Conservation (phyloP, 2,888 invertebrate genomes). For the Phoenoteleia sp. region DNA sequence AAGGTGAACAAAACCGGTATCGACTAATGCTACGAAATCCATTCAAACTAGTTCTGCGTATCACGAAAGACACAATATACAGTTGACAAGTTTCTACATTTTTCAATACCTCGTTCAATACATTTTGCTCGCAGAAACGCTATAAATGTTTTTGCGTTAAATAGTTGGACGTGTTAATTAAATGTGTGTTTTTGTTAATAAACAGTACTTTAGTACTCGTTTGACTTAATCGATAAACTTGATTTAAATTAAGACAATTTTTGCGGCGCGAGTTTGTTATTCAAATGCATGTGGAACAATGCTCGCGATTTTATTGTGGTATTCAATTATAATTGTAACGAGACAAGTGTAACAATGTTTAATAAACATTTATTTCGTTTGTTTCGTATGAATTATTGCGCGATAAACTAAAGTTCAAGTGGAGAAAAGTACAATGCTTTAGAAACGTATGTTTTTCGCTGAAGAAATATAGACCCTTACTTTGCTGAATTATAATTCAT, state of each 20-base stretch:
- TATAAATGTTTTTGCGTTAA: not conserved
- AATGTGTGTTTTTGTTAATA: too few relatives aligned
- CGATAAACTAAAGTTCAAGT: conserved; percentile 21
- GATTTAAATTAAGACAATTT: too few relatives aligned
- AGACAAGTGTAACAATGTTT: not conserved
- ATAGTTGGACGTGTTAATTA: not conserved
- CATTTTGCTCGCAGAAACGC: not conserved
- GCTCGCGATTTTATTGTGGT: too few relatives aligned
- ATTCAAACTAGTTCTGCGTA: conserved; percentile 76
- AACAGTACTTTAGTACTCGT: too few relatives aligned
- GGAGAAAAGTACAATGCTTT: not conserved
- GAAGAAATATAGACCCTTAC: conserved; percentile 26
- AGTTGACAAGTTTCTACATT: conserved; percentile 41
- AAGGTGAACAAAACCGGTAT: conserved; percentile 81
- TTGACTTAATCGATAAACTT: too few relatives aligned
- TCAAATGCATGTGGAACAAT: too few relatives aligned
- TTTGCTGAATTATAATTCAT: conserved; percentile 44
- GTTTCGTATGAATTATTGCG: conserved; percentile 6
- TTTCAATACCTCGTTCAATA: conserved; percentile 9
- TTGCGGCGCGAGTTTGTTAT: too few relatives aligned
- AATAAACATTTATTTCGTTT: conserved; percentile 12
- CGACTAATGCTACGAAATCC: conserved; percentile 79
- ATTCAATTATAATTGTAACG: not conserved
- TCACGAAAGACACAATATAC: conserved; percentile 36
- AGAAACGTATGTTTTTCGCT: conserved; percentile 17